These are phyloP conservation scores for Ophion obscuratus DNA, from an alignment of 2,888 invertebrate genomes.

Conservation along the genomic window DNA sequence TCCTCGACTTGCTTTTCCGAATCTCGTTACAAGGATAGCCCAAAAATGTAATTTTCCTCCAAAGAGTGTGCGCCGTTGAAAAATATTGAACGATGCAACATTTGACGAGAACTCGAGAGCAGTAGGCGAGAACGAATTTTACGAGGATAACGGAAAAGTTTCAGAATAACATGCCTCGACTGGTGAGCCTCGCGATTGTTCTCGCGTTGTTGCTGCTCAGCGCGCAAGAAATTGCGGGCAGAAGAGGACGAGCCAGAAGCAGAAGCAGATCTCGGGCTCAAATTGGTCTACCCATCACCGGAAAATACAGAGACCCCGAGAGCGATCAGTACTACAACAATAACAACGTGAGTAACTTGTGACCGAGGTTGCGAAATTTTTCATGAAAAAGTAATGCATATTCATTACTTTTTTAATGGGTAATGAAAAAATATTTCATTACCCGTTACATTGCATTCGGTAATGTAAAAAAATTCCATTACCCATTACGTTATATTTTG, in stretches of 20 bases:
- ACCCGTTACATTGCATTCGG: too few relatives aligned
- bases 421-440: too few relatives aligned
- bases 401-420: too few relatives aligned
- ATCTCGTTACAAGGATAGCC: background rate
- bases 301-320: conserved; percentile 95
- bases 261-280: conserved; percentile 93
- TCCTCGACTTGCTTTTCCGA: background rate
- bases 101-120: background rate
- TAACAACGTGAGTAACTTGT: conserved; percentile 87
- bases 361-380: too few relatives aligned
- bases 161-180: conserved; percentile 74
- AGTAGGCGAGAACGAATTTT: background rate
- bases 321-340: conserved; percentile 96
- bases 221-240: conserved; percentile 83
- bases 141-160: background rate
- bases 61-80: background rate
- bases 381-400: too few relatives aligned
- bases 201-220: conserved; percentile 79
- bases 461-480: too few relatives aligned
- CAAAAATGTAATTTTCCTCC: background rate
- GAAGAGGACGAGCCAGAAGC: conserved; percentile 89
- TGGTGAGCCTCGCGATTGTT: conserved; percentile 71
- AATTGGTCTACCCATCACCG: conserved; percentile 94
- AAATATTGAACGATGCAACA: background rate
- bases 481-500: too few relatives aligned